Conservation (phyloP, 2,797 vertebrate species). For the Pipistrellus pipistrellus region DNA sequence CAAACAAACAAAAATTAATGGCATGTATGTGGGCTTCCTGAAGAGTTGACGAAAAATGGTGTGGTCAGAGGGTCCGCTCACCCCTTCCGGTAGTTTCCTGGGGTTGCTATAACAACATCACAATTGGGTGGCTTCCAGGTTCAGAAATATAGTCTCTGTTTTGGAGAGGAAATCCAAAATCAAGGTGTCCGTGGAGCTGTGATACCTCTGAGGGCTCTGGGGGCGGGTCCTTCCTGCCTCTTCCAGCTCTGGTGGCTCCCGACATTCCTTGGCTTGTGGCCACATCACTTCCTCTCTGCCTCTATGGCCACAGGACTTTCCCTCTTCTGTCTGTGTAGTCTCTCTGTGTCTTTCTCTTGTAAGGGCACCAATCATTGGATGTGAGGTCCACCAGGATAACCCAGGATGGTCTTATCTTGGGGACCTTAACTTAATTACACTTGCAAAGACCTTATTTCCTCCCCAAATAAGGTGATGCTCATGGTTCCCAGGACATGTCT, state of each 20-base stretch:
- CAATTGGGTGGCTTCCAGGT: neutral
- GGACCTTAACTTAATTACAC: neutral
- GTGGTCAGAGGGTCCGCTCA: neutral
- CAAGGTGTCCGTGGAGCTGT: accelerated
- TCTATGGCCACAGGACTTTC: neutral
- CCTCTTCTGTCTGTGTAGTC: neutral
- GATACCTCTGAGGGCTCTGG: accelerated
- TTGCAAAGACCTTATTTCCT: neutral
- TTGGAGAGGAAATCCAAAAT: neutral
- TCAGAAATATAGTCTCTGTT: neutral
- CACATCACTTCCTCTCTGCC: accelerated
- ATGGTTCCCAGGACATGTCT: neutral
- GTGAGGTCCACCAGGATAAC: neutral
- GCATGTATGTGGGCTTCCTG: accelerated
- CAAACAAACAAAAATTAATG: too few species aligned
- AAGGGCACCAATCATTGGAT: neutral
- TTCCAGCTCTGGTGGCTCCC: neutral
- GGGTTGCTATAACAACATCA: too few species aligned
- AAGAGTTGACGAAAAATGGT: neutral
- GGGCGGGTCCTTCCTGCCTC: accelerated
- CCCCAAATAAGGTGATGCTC: neutral
- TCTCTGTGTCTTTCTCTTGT: neutral
- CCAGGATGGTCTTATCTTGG: neutral
- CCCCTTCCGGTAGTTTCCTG: neutral
- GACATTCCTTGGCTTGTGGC: neutral